Evolutionary conservation across 2,113 vertebrate genomes (phyloP), one percentile per base, ranked within the genome.

Genomic region (Neofelis nebulosa): DNA sequence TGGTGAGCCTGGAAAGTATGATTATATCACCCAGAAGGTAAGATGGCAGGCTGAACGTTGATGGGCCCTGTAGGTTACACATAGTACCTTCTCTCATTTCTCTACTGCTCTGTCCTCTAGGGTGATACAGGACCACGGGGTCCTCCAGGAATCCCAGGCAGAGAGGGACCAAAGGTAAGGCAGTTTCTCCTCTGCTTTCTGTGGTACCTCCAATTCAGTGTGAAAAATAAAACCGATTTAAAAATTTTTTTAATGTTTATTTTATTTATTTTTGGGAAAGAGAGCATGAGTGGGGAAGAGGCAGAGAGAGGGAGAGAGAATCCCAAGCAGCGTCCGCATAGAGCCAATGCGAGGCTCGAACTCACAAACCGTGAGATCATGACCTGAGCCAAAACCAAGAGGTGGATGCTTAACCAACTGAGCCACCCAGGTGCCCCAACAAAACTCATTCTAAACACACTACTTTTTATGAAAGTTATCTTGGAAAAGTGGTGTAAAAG

Each of bases 121-220:
- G 99, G 99, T 25, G 99, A 99, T 98, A 98, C 98, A 79, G 99
- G 99, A 48, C 98, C 98, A 29, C 99, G 99, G 98, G 99, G 99
- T 89, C 99, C 99, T 71, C 98, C 99, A 95, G 99, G 99, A 96
- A 99, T 99, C 93, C 99, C 99, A 78, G 99, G 99, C 14, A 99
- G 99, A 98, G 99, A 99, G 97, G 99, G 99, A 57, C 99, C 99
- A 91, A 99, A 99, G 99, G 99, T 99, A 99, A 98, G 98, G 31
- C 52, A 78, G 65, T 84, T 10, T 82, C 38, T 68, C 36, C 31
- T 68, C 48, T 45, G 7, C 45, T 23, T 14, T 83, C 69, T 9
- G 36, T 73, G 52, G 1, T 10, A 38, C 27, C 18, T 29, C 50
- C 31, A 83, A 23, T 84, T 96, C 27, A 27, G 3, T 61, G 45